Percentiles rank a stretch among this genome's conserved stretches.
phyloP scores from a whole-genome alignment of 2,888 invertebrate species.

The Parnassius mnemosyne region DNA sequence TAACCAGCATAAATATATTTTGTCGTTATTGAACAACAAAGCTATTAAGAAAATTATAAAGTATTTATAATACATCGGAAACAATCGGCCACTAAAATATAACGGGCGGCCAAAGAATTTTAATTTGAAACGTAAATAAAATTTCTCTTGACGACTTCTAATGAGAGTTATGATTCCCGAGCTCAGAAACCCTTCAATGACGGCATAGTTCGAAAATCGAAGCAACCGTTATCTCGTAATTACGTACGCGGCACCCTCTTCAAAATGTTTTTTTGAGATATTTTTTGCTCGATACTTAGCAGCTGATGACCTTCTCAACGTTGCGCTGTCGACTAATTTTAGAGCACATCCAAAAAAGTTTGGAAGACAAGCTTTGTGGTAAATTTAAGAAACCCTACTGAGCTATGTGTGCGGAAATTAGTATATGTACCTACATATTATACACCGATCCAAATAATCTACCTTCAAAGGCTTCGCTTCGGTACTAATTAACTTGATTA shows the following conservation, averaged over 20 bases:
- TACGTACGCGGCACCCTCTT: conserved; percentile 25
- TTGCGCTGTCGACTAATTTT: conserved; percentile 19
- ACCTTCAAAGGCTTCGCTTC: background rate
- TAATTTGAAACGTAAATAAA: background rate
- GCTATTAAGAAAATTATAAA: too few relatives aligned
- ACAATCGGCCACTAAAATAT: too few relatives aligned
- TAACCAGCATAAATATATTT: too few relatives aligned
- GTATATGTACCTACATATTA: background rate
- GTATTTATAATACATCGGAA: too few relatives aligned
- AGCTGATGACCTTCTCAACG: conserved; percentile 25
- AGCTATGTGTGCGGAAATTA: conserved; percentile 9
- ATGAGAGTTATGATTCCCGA: conserved; percentile 12
- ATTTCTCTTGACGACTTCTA: background rate
- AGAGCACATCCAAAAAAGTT: conserved; percentile 15
- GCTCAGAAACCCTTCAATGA: conserved; percentile 16
- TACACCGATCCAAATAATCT: background rate
- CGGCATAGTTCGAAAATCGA: conserved; percentile 8
- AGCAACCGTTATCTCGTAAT: conserved; percentile 23
- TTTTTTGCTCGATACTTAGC: conserved; percentile 22
- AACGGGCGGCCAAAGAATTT: too few relatives aligned
- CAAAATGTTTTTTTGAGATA: conserved; percentile 9
- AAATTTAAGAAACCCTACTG: conserved; percentile 10
- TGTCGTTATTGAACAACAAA: too few relatives aligned
- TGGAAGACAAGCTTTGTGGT: background rate
- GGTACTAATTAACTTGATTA: background rate